These are phyloP conservation scores for Phaenicophaeus curvirostris DNA, from an alignment of 2,797 vertebrate genomes.

Conservation along the genomic window DNA sequence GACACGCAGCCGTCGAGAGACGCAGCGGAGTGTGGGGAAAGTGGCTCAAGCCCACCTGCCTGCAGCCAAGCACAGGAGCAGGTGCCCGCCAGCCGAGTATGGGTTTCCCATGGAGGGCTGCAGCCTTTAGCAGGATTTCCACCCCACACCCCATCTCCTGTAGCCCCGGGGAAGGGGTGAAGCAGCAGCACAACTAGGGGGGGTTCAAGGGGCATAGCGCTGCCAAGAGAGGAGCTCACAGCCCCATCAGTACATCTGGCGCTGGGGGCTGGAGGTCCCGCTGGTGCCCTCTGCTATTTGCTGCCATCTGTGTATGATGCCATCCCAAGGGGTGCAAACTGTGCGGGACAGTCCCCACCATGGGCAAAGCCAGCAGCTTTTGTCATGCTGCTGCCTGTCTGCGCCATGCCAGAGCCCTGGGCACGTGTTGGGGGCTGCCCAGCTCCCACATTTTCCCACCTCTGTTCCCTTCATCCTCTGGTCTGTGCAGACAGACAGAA, in stretches of 20 bases:
- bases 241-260: background rate
- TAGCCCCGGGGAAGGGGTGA: background rate
- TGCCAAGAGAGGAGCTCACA: background rate
- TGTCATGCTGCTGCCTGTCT: background rate
- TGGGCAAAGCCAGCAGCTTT: background rate
- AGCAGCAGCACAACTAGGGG: background rate
- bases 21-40: background rate
- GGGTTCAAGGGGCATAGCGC: background rate
- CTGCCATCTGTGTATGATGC: background rate
- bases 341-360: background rate
- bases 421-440: background rate
- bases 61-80: background rate
- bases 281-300: background rate
- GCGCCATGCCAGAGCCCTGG: background rate
- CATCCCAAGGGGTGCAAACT: background rate
- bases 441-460: background rate
- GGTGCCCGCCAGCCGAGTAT: rapidly evolving
- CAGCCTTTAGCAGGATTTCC: background rate
- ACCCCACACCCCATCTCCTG: background rate
- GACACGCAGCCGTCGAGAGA: no score
- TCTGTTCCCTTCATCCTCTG: background rate
- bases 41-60: background rate
- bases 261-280: background rate
- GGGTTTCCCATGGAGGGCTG: background rate
- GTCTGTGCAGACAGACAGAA: background rate